Evolutionary conservation across 2,888 invertebrate species (phyloP).

Genomic region (Aleiodes leptofemur): DNA sequence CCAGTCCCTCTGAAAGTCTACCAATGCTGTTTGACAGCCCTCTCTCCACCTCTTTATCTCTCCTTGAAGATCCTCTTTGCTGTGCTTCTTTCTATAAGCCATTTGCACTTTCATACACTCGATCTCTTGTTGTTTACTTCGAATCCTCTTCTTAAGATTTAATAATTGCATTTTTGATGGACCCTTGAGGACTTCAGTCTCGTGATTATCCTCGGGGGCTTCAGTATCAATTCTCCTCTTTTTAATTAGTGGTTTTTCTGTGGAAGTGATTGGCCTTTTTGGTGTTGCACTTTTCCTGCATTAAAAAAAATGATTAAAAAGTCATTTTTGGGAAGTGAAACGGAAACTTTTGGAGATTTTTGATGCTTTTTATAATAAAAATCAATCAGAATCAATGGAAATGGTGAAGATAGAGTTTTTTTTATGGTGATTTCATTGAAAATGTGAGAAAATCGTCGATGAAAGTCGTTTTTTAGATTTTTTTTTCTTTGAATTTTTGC

Average conservation of each 20-base stretch:
- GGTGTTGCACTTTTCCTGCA: conserved; percentile 50
- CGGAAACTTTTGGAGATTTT: too few relatives aligned
- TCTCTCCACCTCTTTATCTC: conserved; percentile 78
- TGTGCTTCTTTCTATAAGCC: conserved; percentile 66
- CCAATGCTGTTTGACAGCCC: conserved; percentile 77
- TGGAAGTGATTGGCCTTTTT: conserved; percentile 45
- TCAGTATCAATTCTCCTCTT: conserved; percentile 52
- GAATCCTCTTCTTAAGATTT: conserved; percentile 74
- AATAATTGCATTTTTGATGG: conserved; percentile 74
- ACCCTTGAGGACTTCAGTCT: background rate
- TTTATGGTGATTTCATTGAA: background rate
- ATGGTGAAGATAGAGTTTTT: background rate
- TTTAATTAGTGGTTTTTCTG: conserved; percentile 43
- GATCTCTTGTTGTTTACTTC: conserved; percentile 71
- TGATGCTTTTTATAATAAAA: background rate
- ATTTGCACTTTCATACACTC: conserved; percentile 55
- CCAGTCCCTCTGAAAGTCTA: conserved; percentile 76
- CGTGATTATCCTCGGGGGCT: conserved; percentile 2
- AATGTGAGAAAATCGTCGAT: too few relatives aligned
- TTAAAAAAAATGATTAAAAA: conserved; percentile 11
- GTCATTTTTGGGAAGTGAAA: background rate
- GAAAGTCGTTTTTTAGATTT: too few relatives aligned
- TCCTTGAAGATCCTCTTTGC: conserved; percentile 76
- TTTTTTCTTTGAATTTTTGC: too few relatives aligned
- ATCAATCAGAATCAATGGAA: conserved; percentile 10